Conservation (phyloP, 2,113 vertebrate species). For the Chionomys nivalis region DNA sequence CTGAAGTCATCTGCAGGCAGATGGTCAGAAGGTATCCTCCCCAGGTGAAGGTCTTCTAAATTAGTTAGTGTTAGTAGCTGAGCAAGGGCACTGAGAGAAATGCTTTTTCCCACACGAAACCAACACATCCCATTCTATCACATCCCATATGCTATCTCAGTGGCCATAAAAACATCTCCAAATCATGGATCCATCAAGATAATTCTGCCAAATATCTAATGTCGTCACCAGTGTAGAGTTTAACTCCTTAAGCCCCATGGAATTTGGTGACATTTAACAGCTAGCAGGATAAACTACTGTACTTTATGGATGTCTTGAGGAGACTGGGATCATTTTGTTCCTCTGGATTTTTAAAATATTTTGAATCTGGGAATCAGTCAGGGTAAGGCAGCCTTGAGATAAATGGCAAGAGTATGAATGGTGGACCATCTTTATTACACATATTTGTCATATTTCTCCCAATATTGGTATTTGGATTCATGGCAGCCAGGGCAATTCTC, state of each 20-base stretch:
- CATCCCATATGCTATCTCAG: neutral
- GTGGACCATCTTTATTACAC: neutral
- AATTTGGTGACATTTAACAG: neutral
- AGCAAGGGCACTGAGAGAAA: neutral
- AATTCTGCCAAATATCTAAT: neutral
- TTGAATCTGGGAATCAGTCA: neutral
- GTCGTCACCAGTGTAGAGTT: neutral
- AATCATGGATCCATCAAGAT: neutral
- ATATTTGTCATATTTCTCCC: neutral
- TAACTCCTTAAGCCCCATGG: neutral
- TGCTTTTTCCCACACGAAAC: neutral
- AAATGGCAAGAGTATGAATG: neutral
- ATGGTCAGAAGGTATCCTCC: neutral
- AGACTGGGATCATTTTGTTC: neutral
- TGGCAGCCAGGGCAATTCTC: neutral
- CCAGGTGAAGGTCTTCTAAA: neutral
- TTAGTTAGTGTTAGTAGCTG: neutral
- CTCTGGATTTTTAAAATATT: neutral
- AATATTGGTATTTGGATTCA: neutral
- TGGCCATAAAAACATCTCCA: conserved; percentile 6
- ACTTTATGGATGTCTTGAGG: neutral
- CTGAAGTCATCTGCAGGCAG: neutral
- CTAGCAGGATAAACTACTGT: neutral
- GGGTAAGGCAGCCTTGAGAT: neutral
- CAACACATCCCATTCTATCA: neutral